These are phyloP conservation scores for Pocillopora meandrina DNA, from an alignment of 92 coral and sea anemone species.

Conservation along the genomic window DNA sequence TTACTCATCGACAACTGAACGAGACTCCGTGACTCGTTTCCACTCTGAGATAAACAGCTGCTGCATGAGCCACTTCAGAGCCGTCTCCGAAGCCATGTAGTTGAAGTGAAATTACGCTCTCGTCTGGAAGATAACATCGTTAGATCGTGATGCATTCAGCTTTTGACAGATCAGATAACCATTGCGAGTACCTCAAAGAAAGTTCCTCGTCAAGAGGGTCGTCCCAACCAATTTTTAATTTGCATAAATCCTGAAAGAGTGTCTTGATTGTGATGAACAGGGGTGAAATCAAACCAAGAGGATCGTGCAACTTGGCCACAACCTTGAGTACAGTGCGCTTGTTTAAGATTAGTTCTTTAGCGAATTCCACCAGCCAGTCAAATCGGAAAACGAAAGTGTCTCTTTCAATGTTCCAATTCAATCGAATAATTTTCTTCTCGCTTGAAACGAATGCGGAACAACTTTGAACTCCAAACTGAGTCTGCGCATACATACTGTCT, in stretches of 20 bases:
- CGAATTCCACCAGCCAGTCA: slow-evolving; percentile 8
- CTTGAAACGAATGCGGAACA: neutral
- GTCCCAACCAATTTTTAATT: slow-evolving; percentile 11
- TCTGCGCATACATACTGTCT: neutral
- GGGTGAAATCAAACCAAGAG: neutral
- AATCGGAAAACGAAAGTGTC: neutral
- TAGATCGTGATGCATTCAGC: slow-evolving; percentile 14
- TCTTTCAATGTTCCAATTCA: neutral
- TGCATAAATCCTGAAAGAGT: slow-evolving; percentile 16
- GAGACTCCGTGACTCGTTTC: neutral
- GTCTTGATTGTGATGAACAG: neutral
- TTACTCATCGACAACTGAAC: slow-evolving; percentile 33
- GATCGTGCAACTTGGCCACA: slow-evolving; percentile 9
- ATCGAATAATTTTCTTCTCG: slow-evolving; percentile 17
- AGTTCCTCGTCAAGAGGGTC: slow-evolving; percentile 1
- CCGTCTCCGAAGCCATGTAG: neutral
- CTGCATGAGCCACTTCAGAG: slow-evolving; percentile 48
- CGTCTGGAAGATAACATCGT: neutral
- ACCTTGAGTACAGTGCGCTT: neutral
- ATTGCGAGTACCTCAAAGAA: neutral
- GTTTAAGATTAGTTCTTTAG: neutral
- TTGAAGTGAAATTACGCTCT: neutral
- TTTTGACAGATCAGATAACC: slow-evolving; percentile 4
- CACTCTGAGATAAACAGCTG: slow-evolving; percentile 1
- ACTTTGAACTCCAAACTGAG: neutral